Base-by-base conservation (phyloP, 2,888 invertebrate species). In the Noctuana brunneofusca region DNA sequence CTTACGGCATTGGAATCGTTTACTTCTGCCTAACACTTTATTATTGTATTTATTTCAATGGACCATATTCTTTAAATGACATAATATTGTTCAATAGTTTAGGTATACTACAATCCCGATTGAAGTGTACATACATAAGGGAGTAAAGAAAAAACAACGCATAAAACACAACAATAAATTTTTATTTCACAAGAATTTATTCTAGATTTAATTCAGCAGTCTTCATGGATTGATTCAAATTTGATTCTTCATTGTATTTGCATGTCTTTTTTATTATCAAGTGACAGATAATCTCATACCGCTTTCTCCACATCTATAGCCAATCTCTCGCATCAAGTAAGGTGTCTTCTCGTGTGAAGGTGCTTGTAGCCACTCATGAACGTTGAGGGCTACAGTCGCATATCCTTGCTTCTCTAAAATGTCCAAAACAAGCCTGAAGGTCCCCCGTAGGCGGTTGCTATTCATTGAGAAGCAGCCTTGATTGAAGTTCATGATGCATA, bases 291-390 rank as follows among this genome's bases (percentile, higher is more conserved):
- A 67, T 62, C 83, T 89, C 75, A 83, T 84, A 66, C 83, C 89
- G 67, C 87, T 89, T 84, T 81, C 90, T 57, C 83, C 92, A 79
- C 80, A 95, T 84, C 78, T 86, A 72, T 87, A 85, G 0, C 75
- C 80, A 1, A 90, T 68, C 65, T 92, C 92, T 46, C 93, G 87
- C 90, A 94, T 92, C 35, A 96, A 79, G 74, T 93, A 95, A 0
- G 94, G 93, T 65, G 94, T 92, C 70, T 92, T 93, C 79, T 95
- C 94, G 70, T 92, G 87, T 46, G 92, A 84, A 0, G 92, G 86
- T 5, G 95, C 78, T 2, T 75, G 74, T 5, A 83, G 71, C 95
- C 95, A 95, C 62, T 86, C 83, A 43, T 73, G 76, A 12, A 86
- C 69, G 72, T 93, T 92, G 53, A 96, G 76, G 0, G 93, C 84